Evolutionary conservation across 2,888 invertebrate species (phyloP).

Genomic region (Habroteleia sp.): DNA sequence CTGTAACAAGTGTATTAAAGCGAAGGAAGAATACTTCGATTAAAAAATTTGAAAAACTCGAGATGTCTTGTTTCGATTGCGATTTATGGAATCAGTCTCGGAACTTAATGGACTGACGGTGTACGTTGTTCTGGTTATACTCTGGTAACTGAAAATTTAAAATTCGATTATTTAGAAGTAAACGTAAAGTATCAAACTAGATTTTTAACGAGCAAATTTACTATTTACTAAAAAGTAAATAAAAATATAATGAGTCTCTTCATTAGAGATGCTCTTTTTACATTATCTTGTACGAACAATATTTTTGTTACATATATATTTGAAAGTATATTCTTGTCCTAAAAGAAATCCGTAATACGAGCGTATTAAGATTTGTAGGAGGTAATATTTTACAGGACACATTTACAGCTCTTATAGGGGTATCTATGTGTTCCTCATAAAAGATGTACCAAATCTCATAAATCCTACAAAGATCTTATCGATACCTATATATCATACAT

Average conservation of each 20-base stretch:
- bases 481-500: constrained; percentile 47
- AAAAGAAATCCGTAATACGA: constrained; percentile 44
- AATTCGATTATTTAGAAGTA: no score
- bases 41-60: no score
- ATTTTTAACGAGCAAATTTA: no score
- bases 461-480: constrained; percentile 42
- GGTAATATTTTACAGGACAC: constrained; percentile 30
- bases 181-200: no score
- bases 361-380: constrained; percentile 18
- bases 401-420: constrained; percentile 49
- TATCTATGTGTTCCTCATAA: constrained; percentile 43
- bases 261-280: constrained; percentile 16
- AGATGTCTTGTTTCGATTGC: no score
- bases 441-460: constrained; percentile 50
- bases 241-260: not conserved
- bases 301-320: constrained; percentile 41
- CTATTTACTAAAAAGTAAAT: no score
- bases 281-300: constrained; percentile 16
- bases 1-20: no score
- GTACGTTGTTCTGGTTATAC: no score
- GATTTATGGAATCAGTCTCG: no score
- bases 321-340: constrained; percentile 25
- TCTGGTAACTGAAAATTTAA: no score
- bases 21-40: no score
- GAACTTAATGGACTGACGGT: no score